Evolutionary conservation across 1,140 invertebrate species (phyloP).

Genomic region (Tenebrio molitor): DNA sequence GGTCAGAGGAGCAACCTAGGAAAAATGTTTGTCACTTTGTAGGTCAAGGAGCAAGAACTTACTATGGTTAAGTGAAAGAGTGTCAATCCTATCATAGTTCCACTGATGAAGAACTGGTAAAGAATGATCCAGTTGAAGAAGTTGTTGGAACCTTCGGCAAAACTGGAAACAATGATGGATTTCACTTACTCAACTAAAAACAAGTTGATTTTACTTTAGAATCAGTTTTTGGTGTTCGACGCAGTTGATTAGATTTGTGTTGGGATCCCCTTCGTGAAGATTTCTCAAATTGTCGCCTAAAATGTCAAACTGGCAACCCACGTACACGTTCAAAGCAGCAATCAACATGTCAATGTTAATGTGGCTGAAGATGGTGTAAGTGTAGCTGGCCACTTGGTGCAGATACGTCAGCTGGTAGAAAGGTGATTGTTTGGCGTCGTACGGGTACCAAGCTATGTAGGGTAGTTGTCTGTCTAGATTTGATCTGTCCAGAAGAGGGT

Average conservation of each 20-base stretch:
- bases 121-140: background rate
- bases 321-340: background rate
- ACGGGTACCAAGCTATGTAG: slow-evolving; percentile 12
- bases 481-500: background rate
- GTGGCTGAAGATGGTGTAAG: background rate
- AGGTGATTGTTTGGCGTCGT: background rate
- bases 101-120: background rate
- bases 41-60: background rate
- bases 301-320: background rate
- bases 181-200: too few relatives aligned
- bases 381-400: background rate
- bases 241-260: too few relatives aligned
- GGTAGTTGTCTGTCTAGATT: background rate
- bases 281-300: background rate
- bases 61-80: background rate
- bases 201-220: too few relatives aligned
- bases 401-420: background rate
- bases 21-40: background rate
- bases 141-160: background rate
- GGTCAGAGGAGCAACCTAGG: background rate
- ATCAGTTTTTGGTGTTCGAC: too few relatives aligned
- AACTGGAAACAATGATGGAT: too few relatives aligned
- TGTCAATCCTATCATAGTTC: background rate
- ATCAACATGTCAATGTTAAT: background rate
- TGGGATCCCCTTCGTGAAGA: background rate